Evolutionary conservation across 1,140 invertebrate genomes (phyloP).

Genomic region (Pseudomyrmex gracilis): DNA sequence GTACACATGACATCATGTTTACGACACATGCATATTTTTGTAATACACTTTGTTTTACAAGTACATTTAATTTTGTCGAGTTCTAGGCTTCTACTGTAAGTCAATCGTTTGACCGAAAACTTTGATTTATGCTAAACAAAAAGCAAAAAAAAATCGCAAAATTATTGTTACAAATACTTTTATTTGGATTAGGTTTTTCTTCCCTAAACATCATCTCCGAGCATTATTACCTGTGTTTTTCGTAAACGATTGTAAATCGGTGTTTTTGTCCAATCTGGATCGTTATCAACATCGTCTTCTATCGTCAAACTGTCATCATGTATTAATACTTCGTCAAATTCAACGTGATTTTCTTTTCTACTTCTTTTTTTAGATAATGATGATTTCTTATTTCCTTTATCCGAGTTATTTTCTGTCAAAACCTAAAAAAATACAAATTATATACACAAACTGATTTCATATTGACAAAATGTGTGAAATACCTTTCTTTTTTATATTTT

Average conservation of each 20-base stretch:
- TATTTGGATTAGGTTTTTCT: not conserved
- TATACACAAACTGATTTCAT: no score
- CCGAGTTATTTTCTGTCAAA: no score
- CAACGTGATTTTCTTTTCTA: no score
- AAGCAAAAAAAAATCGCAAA: not conserved
- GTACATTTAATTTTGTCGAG: conserved; percentile 85
- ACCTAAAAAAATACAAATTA: no score
- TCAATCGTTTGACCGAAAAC: conserved; percentile 39
- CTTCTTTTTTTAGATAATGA: no score
- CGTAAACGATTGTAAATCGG: conserved; percentile 84
- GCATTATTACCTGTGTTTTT: conserved; percentile 43
- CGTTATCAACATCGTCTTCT: conserved; percentile 86
- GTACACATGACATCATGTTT: conserved; percentile 85
- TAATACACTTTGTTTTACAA: conserved; percentile 87
- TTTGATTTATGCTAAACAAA: conserved; percentile 73
- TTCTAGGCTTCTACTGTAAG: conserved; percentile 83
- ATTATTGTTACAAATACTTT: not conserved
- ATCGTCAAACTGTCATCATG: conserved; percentile 75
- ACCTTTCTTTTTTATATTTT: no score
- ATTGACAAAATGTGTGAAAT: no score
- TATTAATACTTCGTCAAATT: not conserved
- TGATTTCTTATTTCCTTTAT: no score
- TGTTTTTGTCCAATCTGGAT: conserved; percentile 90
- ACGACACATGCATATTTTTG: conserved; percentile 87
- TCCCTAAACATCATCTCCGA: not conserved